Evolutionary conservation across 2,797 vertebrate genomes (phyloP).

Genomic region (Rhinoraja longicauda): DNA sequence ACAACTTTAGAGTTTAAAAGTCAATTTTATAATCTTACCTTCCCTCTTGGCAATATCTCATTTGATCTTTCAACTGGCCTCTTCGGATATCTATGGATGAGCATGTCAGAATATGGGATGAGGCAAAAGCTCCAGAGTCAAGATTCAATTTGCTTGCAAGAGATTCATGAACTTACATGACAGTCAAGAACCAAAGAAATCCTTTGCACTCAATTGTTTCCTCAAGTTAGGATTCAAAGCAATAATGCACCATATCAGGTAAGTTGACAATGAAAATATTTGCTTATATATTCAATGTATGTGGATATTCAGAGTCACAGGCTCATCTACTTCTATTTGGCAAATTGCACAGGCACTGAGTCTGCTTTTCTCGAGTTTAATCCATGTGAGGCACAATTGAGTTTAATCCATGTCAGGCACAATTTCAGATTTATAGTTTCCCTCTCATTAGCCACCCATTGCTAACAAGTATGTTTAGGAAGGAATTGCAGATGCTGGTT

Average conservation of each 20-base stretch:
- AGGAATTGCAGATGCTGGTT: too few relatives aligned
- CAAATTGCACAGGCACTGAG: background rate
- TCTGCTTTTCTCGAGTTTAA: background rate
- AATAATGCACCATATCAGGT: background rate
- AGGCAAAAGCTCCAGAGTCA: background rate
- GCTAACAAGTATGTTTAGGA: background rate
- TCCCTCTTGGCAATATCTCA: background rate
- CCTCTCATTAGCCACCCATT: background rate
- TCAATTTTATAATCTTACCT: background rate
- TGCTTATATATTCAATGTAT: background rate
- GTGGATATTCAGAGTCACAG: background rate
- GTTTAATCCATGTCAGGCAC: background rate
- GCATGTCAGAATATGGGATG: background rate
- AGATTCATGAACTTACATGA: background rate
- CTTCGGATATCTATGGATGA: background rate
- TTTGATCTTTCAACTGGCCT: background rate
- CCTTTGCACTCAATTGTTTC: background rate
- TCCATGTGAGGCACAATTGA: background rate
- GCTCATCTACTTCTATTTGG: background rate
- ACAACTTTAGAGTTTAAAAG: background rate
- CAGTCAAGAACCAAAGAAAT: background rate
- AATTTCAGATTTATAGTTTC: background rate
- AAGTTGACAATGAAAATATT: background rate
- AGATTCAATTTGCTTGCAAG: background rate
- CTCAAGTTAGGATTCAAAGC: background rate